phyloP scores from a whole-genome alignment of 1,140 invertebrate genomes.

The Drosophila paulistorum region DNA sequence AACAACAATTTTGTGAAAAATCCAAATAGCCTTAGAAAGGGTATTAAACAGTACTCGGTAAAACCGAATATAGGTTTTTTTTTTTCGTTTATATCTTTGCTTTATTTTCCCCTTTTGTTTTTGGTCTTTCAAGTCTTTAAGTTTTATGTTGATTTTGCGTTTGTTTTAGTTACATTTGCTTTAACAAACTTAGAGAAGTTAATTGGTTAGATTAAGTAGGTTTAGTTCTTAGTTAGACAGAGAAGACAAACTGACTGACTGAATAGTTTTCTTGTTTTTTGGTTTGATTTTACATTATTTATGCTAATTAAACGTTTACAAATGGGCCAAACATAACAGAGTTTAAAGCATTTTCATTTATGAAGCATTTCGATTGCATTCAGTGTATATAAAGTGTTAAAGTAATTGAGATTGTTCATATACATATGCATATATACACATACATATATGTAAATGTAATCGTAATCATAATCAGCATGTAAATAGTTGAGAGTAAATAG shows the following conservation, averaged over 20 bases:
- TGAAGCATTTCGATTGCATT: conserved; percentile 64
- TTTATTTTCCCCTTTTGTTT: not conserved
- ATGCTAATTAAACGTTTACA: conserved; percentile 71
- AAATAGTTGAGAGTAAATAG: conserved; percentile 63
- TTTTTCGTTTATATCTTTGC: not conserved
- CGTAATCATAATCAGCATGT: conserved; percentile 17
- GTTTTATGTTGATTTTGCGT: not conserved
- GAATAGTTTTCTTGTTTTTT: not conserved
- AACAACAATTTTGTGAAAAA: not conserved
- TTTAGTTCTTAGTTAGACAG: conserved; percentile 9
- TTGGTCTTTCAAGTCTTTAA: conserved; percentile 3
- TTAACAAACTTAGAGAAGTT: not conserved
- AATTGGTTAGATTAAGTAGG: conserved; percentile 3
- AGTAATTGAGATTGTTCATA: conserved; percentile 52
- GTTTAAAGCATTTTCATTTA: conserved; percentile 72
- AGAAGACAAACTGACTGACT: not conserved
- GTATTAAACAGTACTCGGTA: too few species aligned
- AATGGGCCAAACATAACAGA: conserved; percentile 79
- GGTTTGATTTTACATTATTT: conserved; percentile 33
- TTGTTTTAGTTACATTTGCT: not conserved
- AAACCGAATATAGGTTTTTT: not conserved
- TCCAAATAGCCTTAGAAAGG: too few species aligned
- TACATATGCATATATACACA: conserved; percentile 45
- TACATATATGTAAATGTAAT: conserved; percentile 28
- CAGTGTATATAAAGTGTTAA: conserved; percentile 73